These are phyloP conservation scores for Drosophila takahashii DNA, from an alignment of 1,140 invertebrate species.

Conservation along the genomic window DNA sequence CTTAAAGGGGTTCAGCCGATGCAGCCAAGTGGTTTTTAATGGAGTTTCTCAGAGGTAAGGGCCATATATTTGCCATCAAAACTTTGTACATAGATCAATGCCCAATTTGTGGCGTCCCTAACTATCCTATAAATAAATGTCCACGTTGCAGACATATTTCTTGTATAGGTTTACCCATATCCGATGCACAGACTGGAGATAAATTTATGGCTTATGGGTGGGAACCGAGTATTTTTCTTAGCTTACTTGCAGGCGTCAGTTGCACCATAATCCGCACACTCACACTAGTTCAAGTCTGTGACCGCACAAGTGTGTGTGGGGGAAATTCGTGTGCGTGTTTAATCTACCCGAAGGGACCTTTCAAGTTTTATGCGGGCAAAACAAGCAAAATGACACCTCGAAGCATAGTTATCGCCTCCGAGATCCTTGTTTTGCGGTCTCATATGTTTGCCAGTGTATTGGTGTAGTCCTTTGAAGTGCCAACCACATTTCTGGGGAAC, in stretches of 20 bases:
- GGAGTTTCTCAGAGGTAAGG: slow-evolving; percentile 6
- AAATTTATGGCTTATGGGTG: slow-evolving; percentile 23
- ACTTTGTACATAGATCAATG: slow-evolving; percentile 6
- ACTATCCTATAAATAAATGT: slow-evolving; percentile 24
- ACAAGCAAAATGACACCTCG: slow-evolving; percentile 54
- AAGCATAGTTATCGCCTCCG: slow-evolving; percentile 53
- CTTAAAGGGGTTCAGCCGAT: slow-evolving; percentile 1
- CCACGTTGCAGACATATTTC: slow-evolving; percentile 9
- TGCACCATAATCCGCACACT: slow-evolving; percentile 54
- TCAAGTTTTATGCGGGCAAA: slow-evolving; percentile 71
- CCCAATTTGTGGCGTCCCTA: slow-evolving; percentile 9
- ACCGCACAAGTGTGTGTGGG: slow-evolving; percentile 38
- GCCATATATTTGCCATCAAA: slow-evolving; percentile 7
- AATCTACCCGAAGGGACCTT: slow-evolving; percentile 75
- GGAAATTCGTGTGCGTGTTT: slow-evolving; percentile 67
- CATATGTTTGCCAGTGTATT: slow-evolving; percentile 21
- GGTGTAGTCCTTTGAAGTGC: slow-evolving; percentile 37
- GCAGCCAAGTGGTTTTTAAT: slow-evolving; percentile 18
- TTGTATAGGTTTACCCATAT: slow-evolving; percentile 16
- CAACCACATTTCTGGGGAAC: slow-evolving; percentile 43
- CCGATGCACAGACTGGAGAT: slow-evolving; percentile 15
- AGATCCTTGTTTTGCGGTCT: slow-evolving; percentile 36
- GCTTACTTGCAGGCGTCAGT: slow-evolving; percentile 57
- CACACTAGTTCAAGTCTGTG: slow-evolving; percentile 39
- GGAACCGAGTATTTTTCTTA: slow-evolving; percentile 43